Evolutionary conservation across 2,888 invertebrate genomes (phyloP).

Genomic region (Eupithecia exiguata): DNA sequence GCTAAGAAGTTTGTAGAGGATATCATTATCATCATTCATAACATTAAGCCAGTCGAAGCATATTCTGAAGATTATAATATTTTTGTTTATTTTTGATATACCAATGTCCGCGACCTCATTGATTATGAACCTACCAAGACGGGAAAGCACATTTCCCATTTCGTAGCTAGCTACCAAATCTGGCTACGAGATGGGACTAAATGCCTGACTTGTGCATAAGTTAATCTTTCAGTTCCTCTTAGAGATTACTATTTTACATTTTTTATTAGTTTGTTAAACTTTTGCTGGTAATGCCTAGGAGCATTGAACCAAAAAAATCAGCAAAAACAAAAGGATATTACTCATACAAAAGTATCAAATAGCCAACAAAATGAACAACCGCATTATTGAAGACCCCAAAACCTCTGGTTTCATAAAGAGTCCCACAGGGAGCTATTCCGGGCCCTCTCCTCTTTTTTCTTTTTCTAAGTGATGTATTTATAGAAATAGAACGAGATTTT

Average conservation of each 20-base stretch:
- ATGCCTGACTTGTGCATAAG: too few species aligned
- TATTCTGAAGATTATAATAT: neutral
- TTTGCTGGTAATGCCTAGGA: neutral
- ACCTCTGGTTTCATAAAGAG: conserved; percentile 66
- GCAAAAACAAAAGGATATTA: conserved; percentile 5
- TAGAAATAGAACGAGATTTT: conserved; percentile 74
- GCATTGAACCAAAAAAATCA: neutral
- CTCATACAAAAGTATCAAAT: conserved; percentile 24
- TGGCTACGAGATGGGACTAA: too few species aligned
- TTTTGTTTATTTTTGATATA: neutral
- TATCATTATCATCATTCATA: neutral
- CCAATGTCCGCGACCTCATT: neutral
- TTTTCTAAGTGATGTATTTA: conserved; percentile 77
- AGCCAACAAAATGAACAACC: conserved; percentile 27
- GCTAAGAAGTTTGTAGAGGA: neutral
- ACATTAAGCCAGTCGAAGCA: neutral
- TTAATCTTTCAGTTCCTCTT: too few species aligned
- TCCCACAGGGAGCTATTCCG: conserved; percentile 82
- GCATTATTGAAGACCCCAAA: conserved; percentile 21
- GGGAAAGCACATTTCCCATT: too few species aligned
- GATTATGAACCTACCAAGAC: too few species aligned
- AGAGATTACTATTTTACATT: too few species aligned
- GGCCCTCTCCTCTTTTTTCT: conserved; percentile 74
- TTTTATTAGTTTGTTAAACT: neutral
- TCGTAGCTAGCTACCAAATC: too few species aligned